Conservation (phyloP, 2,113 vertebrate species). For the Tretioscincus oriximinensis region DNA sequence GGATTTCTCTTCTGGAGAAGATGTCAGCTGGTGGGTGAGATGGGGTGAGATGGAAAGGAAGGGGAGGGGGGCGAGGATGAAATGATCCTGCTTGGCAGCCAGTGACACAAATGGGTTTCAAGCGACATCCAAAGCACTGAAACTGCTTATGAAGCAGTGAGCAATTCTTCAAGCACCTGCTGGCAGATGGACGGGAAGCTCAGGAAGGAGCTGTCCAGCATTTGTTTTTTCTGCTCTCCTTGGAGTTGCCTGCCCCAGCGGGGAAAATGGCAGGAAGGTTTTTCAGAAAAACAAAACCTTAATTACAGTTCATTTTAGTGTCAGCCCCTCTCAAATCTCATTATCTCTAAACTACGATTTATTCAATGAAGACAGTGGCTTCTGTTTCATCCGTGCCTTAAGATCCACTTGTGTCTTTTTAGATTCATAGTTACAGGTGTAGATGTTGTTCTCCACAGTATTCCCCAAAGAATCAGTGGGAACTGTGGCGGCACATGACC, state of each 20-base stretch:
- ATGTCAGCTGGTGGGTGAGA: conserved; percentile 11
- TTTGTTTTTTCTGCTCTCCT: conserved; percentile 44
- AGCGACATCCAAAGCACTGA: conserved; percentile 35
- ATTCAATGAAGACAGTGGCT: conserved; percentile 30
- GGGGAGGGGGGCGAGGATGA: conserved; percentile 13
- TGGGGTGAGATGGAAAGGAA: neutral
- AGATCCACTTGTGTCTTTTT: conserved; percentile 21
- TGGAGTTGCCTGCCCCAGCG: too few species aligned
- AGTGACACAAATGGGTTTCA: neutral
- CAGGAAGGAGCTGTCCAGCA: conserved; percentile 61
- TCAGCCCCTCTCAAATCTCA: conserved; percentile 50
- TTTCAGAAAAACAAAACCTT: neutral
- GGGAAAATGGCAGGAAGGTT: neutral
- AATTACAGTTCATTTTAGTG: conserved; percentile 54
- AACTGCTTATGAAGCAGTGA: conserved; percentile 34
- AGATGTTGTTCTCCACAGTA: conserved; percentile 27
- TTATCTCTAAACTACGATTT: conserved; percentile 46
- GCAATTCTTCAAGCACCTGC: neutral
- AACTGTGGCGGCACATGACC: neutral
- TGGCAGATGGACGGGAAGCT: conserved; percentile 8
- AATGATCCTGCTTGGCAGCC: conserved; percentile 5
- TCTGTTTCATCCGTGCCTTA: conserved; percentile 3
- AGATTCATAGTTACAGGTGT: neutral
- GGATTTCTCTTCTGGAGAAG: conserved; percentile 45
- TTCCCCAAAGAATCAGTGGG: neutral